A percentile compares a stretch with the other conserved stretches of the same genome.
These are phyloP conservation scores for Himalopsyche phryganea DNA, from an alignment of 1,140 invertebrate genomes.

Conservation along the genomic window DNA sequence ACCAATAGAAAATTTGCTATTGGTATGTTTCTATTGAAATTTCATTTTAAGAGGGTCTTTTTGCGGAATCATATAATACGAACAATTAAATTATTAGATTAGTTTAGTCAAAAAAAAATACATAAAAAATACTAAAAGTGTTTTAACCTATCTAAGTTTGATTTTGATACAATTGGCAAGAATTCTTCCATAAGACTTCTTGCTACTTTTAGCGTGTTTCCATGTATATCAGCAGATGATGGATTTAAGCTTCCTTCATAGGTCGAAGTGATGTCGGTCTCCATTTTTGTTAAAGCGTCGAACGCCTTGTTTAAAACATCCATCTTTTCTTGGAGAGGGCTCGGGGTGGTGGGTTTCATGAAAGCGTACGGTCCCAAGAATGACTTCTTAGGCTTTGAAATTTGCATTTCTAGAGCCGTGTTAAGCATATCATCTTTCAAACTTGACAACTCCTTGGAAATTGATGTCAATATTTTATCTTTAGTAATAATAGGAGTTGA, in stretches of 20 bases:
- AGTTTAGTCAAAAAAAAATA: too few relatives aligned
- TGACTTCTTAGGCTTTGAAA: neutral
- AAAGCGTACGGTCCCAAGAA: neutral
- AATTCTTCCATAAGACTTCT: too few relatives aligned
- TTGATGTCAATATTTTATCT: neutral
- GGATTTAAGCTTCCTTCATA: neutral
- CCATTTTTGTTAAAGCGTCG: conserved; percentile 3
- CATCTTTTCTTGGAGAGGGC: conserved; percentile 4
- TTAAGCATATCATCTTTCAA: conserved; percentile 3
- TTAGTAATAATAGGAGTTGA: neutral
- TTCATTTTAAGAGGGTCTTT: too few relatives aligned
- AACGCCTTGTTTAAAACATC: conserved; percentile 1
- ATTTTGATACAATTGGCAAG: too few relatives aligned
- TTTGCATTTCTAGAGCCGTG: neutral
- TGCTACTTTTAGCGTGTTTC: too few relatives aligned
- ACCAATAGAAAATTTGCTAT: too few relatives aligned
- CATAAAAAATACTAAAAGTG: too few relatives aligned
- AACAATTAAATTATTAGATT: too few relatives aligned
- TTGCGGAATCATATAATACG: too few relatives aligned
- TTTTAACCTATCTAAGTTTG: too few relatives aligned
- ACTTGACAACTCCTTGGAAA: conserved; percentile 1
- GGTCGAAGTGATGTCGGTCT: neutral
- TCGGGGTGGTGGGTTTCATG: neutral
- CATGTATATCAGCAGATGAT: too few relatives aligned
- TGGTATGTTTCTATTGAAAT: too few relatives aligned